phyloP scores from a whole-genome alignment of 2,113 vertebrate genomes.

The Eonycteris spelaea region DNA sequence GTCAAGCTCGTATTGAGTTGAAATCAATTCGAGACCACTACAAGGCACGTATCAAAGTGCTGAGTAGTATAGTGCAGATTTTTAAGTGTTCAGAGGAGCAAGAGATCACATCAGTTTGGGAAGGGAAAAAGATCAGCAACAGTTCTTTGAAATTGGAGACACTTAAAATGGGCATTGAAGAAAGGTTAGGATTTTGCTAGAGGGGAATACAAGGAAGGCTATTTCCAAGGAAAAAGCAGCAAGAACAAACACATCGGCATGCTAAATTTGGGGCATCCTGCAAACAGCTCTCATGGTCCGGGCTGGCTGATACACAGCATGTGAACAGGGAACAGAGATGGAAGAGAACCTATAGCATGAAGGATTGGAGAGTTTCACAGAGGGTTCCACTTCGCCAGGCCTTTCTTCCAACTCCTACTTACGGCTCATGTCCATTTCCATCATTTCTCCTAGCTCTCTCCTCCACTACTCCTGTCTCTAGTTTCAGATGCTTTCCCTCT shows the following conservation, averaged over 20 bases:
- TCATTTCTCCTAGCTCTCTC: neutral
- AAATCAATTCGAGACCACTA: slow-evolving; percentile 33
- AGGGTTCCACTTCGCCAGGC: neutral
- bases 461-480: neutral
- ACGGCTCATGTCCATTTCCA: neutral
- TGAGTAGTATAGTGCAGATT: neutral
- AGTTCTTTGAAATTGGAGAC: neutral
- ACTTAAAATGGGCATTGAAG: neutral
- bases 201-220: neutral
- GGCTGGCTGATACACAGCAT: neutral
- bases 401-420: neutral
- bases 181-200: neutral
- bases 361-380: neutral
- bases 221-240: neutral
- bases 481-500: neutral
- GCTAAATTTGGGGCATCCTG: neutral
- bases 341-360: neutral
- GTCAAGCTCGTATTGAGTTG: neutral
- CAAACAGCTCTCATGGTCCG: neutral
- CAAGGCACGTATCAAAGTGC: neutral
- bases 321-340: neutral
- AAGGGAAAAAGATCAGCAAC: neutral
- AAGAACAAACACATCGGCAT: neutral
- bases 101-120: neutral
- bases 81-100: neutral